phyloP scores from a whole-genome alignment of 2,113 vertebrate genomes.

The Plecotus auritus region DNA sequence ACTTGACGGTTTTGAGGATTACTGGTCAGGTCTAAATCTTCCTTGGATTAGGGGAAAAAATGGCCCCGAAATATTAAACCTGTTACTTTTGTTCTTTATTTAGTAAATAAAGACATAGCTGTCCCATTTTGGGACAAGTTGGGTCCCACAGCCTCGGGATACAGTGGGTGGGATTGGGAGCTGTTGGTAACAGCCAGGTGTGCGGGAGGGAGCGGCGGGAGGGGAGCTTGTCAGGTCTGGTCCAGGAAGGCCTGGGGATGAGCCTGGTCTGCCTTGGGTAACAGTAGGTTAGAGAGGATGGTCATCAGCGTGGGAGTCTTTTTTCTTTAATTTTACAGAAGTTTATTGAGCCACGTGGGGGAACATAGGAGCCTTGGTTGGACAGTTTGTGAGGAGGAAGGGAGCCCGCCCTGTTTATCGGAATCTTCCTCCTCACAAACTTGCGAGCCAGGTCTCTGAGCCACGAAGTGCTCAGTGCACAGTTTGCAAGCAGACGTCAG shows the following conservation, averaged over 20 bases:
- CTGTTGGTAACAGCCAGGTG: background rate
- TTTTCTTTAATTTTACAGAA: too few relatives aligned
- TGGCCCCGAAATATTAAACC: background rate
- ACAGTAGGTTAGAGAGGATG: background rate
- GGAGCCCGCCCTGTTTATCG: too few relatives aligned
- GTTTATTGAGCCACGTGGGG: too few relatives aligned
- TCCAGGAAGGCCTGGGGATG: fast-evolving
- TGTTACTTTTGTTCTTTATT: background rate
- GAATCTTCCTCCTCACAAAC: too few relatives aligned
- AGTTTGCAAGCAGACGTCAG: background rate
- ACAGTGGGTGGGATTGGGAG: background rate
- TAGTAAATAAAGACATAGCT: background rate
- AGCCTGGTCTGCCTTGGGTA: background rate
- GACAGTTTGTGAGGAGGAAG: too few relatives aligned
- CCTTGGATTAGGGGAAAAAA: background rate
- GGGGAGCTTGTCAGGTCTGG: background rate
- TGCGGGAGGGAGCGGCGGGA: background rate
- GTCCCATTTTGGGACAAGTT: background rate
- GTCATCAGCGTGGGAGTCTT: background rate
- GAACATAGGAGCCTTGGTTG: too few relatives aligned
- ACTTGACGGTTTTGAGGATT: background rate
- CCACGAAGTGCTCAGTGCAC: background rate
- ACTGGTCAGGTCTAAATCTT: background rate
- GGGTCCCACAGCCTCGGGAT: background rate
- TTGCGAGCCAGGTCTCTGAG: too few relatives aligned